phyloP scores from a whole-genome alignment of 2,113 vertebrate species.

The Atlantisia rogersi region DNA sequence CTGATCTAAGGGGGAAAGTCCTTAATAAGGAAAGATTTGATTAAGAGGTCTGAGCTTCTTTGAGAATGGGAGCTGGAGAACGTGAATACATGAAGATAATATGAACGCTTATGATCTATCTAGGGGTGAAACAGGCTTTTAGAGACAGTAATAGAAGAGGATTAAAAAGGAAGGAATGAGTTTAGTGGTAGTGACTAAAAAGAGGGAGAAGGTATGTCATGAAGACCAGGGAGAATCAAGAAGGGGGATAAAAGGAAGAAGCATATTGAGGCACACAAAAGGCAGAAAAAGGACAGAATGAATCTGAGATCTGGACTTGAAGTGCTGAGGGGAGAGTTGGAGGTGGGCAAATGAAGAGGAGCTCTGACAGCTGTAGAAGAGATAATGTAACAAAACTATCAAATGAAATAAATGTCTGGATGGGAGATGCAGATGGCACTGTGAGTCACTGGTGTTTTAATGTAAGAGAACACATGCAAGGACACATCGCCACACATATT shows the following conservation, averaged over 20 bases:
- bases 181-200: conserved; percentile 12
- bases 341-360: not conserved
- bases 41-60: conserved; percentile 28
- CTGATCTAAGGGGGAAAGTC: not conserved
- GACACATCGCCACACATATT: conserved; percentile 23
- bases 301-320: not conserved
- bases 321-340: not conserved
- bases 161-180: not conserved
- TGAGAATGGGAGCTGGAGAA: conserved; percentile 14
- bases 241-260: conserved; percentile 32
- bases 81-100: not conserved
- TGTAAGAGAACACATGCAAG: conserved; percentile 40
- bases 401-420: conserved; percentile 21
- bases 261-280: not conserved
- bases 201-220: not conserved
- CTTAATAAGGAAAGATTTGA: not conserved
- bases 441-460: conserved; percentile 30
- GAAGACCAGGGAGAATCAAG: not conserved
- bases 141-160: conserved; percentile 1
- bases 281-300: not conserved
- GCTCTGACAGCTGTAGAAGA: not conserved
- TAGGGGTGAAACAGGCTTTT: conserved; percentile 10
- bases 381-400: not conserved
- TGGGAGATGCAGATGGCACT: conserved; percentile 41
- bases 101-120: not conserved